Evolutionary conservation across 37 sponge, comb jelly and placozoan species (phyloP), one percentile per base, ranked within the genome.

Genomic region (Eunapius fragilis): DNA sequence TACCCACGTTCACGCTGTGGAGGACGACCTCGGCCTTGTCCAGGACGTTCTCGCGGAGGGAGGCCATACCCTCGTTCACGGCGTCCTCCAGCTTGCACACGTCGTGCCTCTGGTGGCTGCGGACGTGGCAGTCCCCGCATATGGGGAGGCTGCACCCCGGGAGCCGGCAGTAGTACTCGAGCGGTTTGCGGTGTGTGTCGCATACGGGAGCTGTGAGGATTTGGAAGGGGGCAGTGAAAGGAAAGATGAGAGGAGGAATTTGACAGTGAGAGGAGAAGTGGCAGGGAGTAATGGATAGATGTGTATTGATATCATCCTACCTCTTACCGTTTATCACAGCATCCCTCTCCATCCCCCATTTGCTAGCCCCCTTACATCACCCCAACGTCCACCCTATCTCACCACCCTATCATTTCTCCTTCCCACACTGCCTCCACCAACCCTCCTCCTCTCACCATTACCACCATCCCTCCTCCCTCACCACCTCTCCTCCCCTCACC

Each of bases 21-120:
- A 81, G 69, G 45, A 45, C 41, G 2, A n/a, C 48, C 28, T 84
- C 84, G 13, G 79, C 67, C 9, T n/a, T 50, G 32, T 84, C 79
- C 34, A 68, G 72, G 86, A 58, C 36, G 75, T 24, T 73, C 9
- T 48, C 25, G 3, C 75, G 68, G 2, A 89, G 80, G 31, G 37
- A 11, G n/a, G 79, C 87, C 74, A 73, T 28, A 28, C 71, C 17
- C 19, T 58, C 58, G 58, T 58, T 17, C 14, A 58, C 22, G 14
- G 58, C 58, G 58, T 30, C 24, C 35, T 27, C 75, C 9, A 28
- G 28, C 25, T 25, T 31, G 33, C 25, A 30, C 25, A 31, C 35
- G 36, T 75, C 31, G 35, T 31, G 25, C 31, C 33, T 34, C 25
- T 24, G 31, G 25, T 75, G 31, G 35, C 3, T 11, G 3, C 7